Base-by-base conservation (phyloP, 1,140 invertebrate genomes). In the Eueides isabella region DNA sequence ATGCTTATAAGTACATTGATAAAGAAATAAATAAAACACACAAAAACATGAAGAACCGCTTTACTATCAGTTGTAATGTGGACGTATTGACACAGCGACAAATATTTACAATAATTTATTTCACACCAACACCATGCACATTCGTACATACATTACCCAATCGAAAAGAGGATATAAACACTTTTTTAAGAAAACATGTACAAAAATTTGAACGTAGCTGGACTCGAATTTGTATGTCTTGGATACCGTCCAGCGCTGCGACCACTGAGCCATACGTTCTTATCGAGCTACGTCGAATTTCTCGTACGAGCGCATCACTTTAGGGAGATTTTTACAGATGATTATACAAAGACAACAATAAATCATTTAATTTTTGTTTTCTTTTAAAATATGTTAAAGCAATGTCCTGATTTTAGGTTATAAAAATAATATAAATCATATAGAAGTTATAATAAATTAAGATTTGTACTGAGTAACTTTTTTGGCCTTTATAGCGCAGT, bases 31-130 rank as follows among this genome's bases (percentile, higher is more conserved):
- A 55, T 55, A 82, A 87, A 89, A 91, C 81, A 72, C 79, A 74
- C 14, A 69, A 41, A 35, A 85, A 91, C 89, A 91, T 89, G 87
- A 89, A 91, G 89, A 91, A 89, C 84, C 81, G 72, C 85, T 87
- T 88, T 91, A 89, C 86, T 91, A 89, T 90, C 80, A 86, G 84
- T 88, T 83, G 76, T 88, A 90, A 91, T 84, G 77, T 89, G 89
- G 89, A 91, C 89, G 89, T 91, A 79, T 91, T 80, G 85, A 88
- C 82, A 88, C 82, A 86, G 89, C 88, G 84, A 89, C 78, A 87
- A 87, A 85, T 88, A 85, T 86, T 81, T 85, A 83, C 77, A 82
- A 79, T 79, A 76, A 82, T 76, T 78, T 67, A 76, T 65, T 80
- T 77, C 72, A 80, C 48, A 55, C 7, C 19, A 26, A 55, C 48